phyloP scores from a whole-genome alignment of 2,888 invertebrate species.

The Nemotelus nigrinus region DNA sequence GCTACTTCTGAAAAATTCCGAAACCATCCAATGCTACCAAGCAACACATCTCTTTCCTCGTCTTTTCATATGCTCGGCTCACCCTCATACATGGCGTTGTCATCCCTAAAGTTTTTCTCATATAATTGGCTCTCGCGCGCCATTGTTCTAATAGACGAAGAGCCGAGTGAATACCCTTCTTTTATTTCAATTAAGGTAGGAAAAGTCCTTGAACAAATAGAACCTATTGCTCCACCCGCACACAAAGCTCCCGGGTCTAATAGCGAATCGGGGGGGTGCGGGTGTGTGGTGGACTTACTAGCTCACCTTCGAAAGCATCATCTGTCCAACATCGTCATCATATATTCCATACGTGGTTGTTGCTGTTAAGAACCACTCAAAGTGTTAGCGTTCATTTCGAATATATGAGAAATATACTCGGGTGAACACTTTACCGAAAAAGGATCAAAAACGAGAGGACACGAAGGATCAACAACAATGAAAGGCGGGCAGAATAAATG shows the following conservation, averaged over 20 bases:
- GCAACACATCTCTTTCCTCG: no score
- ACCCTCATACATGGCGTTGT: slow-evolving; percentile 17
- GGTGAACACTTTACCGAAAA: slow-evolving; percentile 28
- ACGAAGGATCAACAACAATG: slow-evolving; percentile 47
- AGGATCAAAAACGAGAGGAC: slow-evolving; percentile 37
- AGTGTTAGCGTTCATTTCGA: neutral
- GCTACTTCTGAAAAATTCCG: slow-evolving; percentile 23
- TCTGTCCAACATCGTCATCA: neutral
- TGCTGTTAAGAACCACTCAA: slow-evolving; percentile 13
- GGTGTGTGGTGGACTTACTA: no score
- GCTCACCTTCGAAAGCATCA: no score
- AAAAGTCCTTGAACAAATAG: slow-evolving; percentile 49
- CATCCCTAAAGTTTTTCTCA: slow-evolving; percentile 44
- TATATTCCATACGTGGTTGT: neutral
- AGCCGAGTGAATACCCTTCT: slow-evolving; percentile 54
- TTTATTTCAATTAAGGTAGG: slow-evolving; percentile 55
- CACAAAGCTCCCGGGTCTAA: no score
- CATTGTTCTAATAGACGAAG: slow-evolving; percentile 52
- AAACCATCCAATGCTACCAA: slow-evolving; percentile 6
- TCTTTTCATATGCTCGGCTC: no score
- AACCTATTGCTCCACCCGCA: slow-evolving; percentile 20
- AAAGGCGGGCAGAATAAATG: neutral
- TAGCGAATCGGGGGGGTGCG: no score
- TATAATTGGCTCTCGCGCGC: slow-evolving; percentile 54
- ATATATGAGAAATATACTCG: slow-evolving; percentile 31